Evolutionary conservation across 2,888 invertebrate species (phyloP).

Genomic region (Caenorhabditis wallacei): DNA sequence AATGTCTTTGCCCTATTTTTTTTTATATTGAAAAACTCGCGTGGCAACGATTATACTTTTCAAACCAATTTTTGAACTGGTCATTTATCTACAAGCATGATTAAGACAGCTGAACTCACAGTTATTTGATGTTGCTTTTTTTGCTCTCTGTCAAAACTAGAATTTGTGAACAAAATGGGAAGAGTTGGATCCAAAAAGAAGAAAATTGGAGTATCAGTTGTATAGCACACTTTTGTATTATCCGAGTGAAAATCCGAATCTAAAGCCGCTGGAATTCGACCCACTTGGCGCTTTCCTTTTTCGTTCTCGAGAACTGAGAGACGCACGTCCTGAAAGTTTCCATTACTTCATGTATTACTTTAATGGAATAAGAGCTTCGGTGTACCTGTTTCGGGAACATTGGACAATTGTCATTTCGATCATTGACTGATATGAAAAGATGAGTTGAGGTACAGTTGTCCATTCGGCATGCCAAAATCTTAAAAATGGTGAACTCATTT

Average conservation of each 20-base stretch:
- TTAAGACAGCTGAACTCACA: conserved; percentile 36
- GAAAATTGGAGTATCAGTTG: conserved; percentile 69
- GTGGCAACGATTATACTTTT: too few species aligned
- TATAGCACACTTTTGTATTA: conserved; percentile 73
- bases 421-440: conserved; percentile 74
- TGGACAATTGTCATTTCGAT: conserved; percentile 77
- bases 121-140: conserved; percentile 68
- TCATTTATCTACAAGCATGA: too few species aligned
- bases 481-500: background rate
- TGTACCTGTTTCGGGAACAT: conserved; percentile 71
- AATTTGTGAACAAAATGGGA: conserved; percentile 70
- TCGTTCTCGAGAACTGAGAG: conserved; percentile 70
- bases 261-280: conserved; percentile 70
- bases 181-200: conserved; percentile 68
- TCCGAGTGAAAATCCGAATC: conserved; percentile 74
- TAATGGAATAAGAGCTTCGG: too few species aligned
- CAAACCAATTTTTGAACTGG: too few species aligned
- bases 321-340: conserved; percentile 56
- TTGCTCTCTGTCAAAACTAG: conserved; percentile 72
- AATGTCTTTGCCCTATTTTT: too few species aligned
- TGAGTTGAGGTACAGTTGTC: conserved; percentile 70
- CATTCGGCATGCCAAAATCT: conserved; percentile 62
- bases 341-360: too few species aligned
- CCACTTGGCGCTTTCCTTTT: conserved; percentile 64
- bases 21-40: too few species aligned